A percentile compares a stretch with the other conserved stretches of the same genome.
phyloP scores from a whole-genome alignment of 2,888 invertebrate genomes.

The Neoitamus cyanurus region DNA sequence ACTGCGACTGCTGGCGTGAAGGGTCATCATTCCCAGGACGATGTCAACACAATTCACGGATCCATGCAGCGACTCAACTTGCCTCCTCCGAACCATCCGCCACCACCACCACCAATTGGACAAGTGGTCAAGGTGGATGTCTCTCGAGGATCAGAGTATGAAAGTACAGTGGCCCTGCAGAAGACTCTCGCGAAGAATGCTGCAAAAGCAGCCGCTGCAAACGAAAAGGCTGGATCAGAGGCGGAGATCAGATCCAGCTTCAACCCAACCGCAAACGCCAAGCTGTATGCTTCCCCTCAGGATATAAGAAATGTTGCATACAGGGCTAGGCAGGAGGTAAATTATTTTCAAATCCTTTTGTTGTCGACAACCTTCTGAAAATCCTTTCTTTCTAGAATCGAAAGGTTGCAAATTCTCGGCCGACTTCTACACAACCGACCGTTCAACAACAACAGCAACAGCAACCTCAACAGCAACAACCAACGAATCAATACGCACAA shows the following conservation, averaged over 20 bases:
- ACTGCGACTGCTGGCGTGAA: constrained; percentile 61
- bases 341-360: not conserved
- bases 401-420: constrained; percentile 49
- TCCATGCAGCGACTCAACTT: constrained; percentile 68
- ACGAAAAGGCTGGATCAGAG: constrained; percentile 57
- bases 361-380: not conserved
- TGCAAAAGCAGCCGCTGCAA: constrained; percentile 56
- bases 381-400: constrained; percentile 48
- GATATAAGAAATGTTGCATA: constrained; percentile 81
- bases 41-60: constrained; percentile 69
- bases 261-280: constrained; percentile 85
- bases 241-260: constrained; percentile 83
- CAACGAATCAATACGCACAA: constrained; percentile 65
- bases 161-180: constrained; percentile 65
- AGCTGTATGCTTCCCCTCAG: constrained; percentile 89
- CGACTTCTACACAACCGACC: constrained; percentile 43
- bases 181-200: constrained; percentile 63
- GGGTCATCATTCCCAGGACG: constrained; percentile 78
- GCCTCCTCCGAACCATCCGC: constrained; percentile 85
- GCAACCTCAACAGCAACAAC: not conserved
- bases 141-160: constrained; percentile 67
- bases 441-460: constrained; percentile 41
- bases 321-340: constrained; percentile 67
- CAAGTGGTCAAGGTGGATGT: constrained; percentile 78
- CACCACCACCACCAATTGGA: constrained; percentile 82